A percentile compares a stretch with the other conserved stretches of the same genome.
These are phyloP conservation scores for Crioceris asparagi DNA, from an alignment of 2,888 invertebrate genomes.

Conservation along the genomic window DNA sequence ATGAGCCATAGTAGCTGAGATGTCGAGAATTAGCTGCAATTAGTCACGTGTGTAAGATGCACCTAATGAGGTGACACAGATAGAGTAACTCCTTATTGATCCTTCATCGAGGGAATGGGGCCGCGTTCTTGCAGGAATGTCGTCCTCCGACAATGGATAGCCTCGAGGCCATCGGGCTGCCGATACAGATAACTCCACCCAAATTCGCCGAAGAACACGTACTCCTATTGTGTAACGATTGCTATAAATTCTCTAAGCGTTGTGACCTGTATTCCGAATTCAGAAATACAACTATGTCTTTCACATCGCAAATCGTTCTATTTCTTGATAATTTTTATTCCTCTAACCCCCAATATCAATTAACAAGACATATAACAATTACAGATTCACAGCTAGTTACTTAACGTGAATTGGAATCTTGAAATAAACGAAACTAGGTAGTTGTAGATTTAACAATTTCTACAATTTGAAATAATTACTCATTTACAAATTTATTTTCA, in stretches of 20 bases:
- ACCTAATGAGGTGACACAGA: conserved; percentile 33
- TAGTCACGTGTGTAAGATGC: conserved; percentile 28
- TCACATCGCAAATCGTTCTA: no score
- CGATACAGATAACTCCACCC: conserved; percentile 16
- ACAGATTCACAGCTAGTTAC: no score
- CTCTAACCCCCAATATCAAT: no score
- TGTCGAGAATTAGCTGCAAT: conserved; percentile 27
- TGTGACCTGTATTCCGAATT: conserved; percentile 19
- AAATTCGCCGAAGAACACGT: conserved; percentile 14
- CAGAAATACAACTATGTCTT: no score
- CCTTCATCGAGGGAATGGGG: conserved; percentile 25
- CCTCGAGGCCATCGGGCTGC: conserved; percentile 9
- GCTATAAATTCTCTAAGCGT: conserved; percentile 16
- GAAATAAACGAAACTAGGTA: no score
- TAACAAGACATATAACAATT: no score
- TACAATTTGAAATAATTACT: no score
- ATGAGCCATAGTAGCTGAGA: conserved; percentile 14
- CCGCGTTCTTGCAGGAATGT: conserved; percentile 10
- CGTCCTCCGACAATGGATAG: conserved; percentile 12
- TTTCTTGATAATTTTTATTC: no score
- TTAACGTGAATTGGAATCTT: no score
- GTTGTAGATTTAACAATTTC: no score
- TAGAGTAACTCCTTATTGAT: conserved; percentile 32
- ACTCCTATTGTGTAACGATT: conserved; percentile 19
- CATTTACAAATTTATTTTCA: no score